Evolutionary conservation across 2,797 vertebrate genomes (phyloP).

Genomic region (Staurois parvus): DNA sequence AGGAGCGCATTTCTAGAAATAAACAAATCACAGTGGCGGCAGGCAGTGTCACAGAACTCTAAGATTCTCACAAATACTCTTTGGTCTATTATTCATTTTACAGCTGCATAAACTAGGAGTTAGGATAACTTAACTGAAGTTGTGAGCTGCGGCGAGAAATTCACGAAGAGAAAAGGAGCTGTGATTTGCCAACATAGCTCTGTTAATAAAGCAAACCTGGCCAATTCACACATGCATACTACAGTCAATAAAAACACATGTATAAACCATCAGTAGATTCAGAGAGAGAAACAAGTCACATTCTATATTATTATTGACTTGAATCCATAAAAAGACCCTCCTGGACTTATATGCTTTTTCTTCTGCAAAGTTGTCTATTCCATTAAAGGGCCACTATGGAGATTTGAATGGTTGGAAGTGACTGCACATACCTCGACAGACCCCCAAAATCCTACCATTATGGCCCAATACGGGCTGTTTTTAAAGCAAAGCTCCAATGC

Average conservation of each 20-base stretch:
- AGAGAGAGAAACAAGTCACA: not conserved
- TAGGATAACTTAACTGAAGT: not conserved
- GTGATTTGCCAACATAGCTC: not conserved
- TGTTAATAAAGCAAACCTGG: not conserved
- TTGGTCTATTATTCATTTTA: constrained; percentile 1
- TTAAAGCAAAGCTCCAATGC: no score
- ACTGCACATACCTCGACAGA: no score
- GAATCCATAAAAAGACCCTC: not conserved
- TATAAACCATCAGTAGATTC: not conserved
- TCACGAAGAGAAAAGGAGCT: not conserved
- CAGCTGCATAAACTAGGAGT: not conserved
- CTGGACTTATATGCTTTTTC: not conserved
- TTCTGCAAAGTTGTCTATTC: not conserved
- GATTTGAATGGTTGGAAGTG: no score
- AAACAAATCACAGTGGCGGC: constrained; percentile 26
- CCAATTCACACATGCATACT: not conserved
- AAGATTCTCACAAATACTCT: not conserved
- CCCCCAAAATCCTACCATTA: no score
- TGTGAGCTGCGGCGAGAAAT: not conserved
- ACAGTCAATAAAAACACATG: not conserved
- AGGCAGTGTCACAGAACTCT: not conserved
- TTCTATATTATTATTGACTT: not conserved
- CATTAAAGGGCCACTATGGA: no score
- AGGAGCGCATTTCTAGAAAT: constrained; percentile 9
- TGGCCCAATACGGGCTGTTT: no score